A percentile compares a stretch with the other conserved stretches of the same genome.
phyloP scores from a whole-genome alignment of 2,797 vertebrate species.

The Sciaenops ocellatus region DNA sequence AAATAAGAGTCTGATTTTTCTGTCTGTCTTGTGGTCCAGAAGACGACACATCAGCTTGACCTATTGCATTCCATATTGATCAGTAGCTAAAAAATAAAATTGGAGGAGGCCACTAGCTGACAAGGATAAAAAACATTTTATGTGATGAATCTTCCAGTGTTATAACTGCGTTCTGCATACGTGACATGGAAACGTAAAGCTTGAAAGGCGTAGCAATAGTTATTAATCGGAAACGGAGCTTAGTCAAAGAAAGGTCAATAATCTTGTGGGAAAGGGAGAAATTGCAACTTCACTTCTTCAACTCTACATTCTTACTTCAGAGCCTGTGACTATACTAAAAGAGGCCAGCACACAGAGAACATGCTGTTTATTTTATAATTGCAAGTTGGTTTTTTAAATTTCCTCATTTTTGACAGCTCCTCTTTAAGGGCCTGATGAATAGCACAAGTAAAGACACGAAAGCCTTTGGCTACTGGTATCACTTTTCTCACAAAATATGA shows the following conservation, averaged over 20 bases:
- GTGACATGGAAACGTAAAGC: background rate
- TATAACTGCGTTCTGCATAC: background rate
- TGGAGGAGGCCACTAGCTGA: background rate
- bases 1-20: background rate
- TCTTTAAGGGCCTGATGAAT: slow-evolving; percentile 38
- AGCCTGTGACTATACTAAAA: background rate
- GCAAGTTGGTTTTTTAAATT: slow-evolving; percentile 19
- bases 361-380: slow-evolving; percentile 24
- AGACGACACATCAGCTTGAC: background rate
- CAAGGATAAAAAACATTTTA: background rate
- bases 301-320: background rate
- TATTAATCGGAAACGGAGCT: background rate
- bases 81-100: background rate
- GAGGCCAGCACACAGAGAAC: background rate
- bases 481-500: slow-evolving; percentile 43
- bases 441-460: slow-evolving; percentile 20
- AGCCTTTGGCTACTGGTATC: slow-evolving; percentile 42
- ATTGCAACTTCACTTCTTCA: background rate
- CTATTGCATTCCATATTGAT: background rate
- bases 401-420: slow-evolving; percentile 28
- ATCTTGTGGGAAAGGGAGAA: background rate
- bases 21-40: background rate
- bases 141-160: background rate
- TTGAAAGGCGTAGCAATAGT: background rate
- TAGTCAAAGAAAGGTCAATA: background rate